These are phyloP conservation scores for Eueides isabella DNA, from an alignment of 1,140 invertebrate genomes.

Conservation along the genomic window DNA sequence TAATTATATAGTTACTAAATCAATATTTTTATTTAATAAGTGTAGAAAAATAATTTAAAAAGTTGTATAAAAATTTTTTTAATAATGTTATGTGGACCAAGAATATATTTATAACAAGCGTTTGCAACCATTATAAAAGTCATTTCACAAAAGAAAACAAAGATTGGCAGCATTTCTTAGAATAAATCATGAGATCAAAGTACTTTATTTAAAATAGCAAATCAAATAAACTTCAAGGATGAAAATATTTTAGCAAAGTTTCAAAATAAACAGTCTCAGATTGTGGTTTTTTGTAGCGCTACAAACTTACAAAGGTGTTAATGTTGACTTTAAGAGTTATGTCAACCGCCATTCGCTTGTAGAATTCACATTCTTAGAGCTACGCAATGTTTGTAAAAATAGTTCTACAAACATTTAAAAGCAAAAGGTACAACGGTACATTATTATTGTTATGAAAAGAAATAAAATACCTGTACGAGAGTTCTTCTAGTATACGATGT, in stretches of 20 bases:
- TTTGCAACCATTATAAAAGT: too few species aligned
- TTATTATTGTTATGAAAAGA: too few species aligned
- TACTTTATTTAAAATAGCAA: background rate
- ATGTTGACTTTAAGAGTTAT: conserved; percentile 19
- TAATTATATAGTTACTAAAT: too few species aligned
- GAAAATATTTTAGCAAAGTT: background rate
- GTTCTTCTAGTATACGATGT: background rate
- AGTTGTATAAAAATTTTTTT: background rate
- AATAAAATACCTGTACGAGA: too few species aligned
- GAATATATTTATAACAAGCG: too few species aligned
- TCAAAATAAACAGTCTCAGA: conserved; percentile 6
- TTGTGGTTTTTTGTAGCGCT: background rate
- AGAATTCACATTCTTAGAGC: background rate
- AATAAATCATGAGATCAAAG: background rate
- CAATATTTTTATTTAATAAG: too few species aligned
- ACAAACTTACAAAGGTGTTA: background rate
- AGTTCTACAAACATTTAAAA: background rate
- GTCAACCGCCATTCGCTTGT: background rate
- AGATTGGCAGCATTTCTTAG: background rate
- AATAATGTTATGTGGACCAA: too few species aligned
- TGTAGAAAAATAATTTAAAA: too few species aligned
- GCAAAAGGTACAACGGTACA: too few species aligned
- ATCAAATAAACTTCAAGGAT: background rate
- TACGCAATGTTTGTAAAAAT: too few species aligned
- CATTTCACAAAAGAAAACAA: background rate